Evolutionary conservation across 2,113 vertebrate species (phyloP).

Genomic region (Esox niger): DNA sequence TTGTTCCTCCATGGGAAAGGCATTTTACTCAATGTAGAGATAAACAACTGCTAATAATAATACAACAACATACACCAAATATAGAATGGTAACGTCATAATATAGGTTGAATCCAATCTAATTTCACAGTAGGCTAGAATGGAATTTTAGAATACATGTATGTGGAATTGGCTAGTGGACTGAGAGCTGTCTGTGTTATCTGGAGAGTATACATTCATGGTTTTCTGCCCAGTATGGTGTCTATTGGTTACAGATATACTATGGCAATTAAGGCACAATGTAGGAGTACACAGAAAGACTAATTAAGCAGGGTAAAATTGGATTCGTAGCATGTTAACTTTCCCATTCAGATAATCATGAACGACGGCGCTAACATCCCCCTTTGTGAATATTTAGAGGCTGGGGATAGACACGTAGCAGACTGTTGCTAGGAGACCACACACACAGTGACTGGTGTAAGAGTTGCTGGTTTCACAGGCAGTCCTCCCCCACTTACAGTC

Average conservation of each 20-base stretch:
- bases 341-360: constrained; percentile 35
- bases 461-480: constrained; percentile 64
- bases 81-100: too few relatives aligned
- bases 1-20: too few relatives aligned
- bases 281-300: constrained; percentile 13
- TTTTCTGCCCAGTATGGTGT: not conserved
- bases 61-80: too few relatives aligned
- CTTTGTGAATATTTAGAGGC: constrained; percentile 66
- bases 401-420: constrained; percentile 65
- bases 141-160: not conserved
- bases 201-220: not conserved
- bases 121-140: not conserved
- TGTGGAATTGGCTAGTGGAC: not conserved
- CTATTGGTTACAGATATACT: constrained; percentile 24
- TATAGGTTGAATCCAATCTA: too few relatives aligned
- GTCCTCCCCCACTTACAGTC: constrained; percentile 66
- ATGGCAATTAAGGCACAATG: constrained; percentile 10
- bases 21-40: too few relatives aligned
- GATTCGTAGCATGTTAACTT: constrained; percentile 24
- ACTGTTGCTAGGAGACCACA: constrained; percentile 81
- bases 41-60: too few relatives aligned
- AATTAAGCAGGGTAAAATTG: constrained; percentile 14
- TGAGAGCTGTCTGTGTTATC: not conserved
- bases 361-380: constrained; percentile 51
- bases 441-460: constrained; percentile 72